Conservation (phyloP, 2,797 vertebrate species). For the Melanotaenia maccullochi region DNA sequence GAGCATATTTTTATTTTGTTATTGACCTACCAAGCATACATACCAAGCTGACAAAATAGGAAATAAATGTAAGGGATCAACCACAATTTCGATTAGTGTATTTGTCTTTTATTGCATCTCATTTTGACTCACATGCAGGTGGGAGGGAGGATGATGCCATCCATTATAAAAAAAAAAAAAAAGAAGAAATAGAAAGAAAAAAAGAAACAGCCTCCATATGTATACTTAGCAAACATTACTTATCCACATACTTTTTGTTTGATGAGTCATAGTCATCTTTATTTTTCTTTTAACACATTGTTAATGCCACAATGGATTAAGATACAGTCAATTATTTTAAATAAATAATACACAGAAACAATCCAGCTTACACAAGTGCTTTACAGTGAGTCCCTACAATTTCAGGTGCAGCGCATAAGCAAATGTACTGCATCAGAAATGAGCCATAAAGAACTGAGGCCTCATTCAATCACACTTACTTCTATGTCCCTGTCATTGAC, state of each 20-base stretch:
- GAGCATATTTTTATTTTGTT: background rate
- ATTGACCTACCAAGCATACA: background rate
- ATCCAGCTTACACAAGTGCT: conserved; percentile 86
- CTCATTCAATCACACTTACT: conserved; percentile 43
- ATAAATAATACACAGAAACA: conserved; percentile 91
- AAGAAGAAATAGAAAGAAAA: conserved; percentile 60
- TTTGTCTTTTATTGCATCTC: conserved; percentile 96
- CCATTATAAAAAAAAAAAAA: conserved; percentile 82
- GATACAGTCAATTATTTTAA: conserved; percentile 92
- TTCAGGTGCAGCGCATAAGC: conserved; percentile 75
- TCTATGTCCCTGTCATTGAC: conserved; percentile 27
- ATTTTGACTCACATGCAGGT: conserved; percentile 95
- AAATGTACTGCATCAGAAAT: conserved; percentile 80
- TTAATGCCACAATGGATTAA: conserved; percentile 90
- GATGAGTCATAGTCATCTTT: conserved; percentile 79
- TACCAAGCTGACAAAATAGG: conserved; percentile 10
- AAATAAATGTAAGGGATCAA: conserved; percentile 58
- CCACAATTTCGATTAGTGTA: conserved; percentile 85
- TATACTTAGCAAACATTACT: conserved; percentile 70
- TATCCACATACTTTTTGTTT: conserved; percentile 74
- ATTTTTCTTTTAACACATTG: conserved; percentile 87
- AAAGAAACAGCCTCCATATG: conserved; percentile 80
- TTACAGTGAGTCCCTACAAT: conserved; percentile 73
- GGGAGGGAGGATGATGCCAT: conserved; percentile 73
- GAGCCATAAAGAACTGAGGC: conserved; percentile 72